Conservation (phyloP, 2,888 invertebrate genomes). For the Erebia palarica region DNA sequence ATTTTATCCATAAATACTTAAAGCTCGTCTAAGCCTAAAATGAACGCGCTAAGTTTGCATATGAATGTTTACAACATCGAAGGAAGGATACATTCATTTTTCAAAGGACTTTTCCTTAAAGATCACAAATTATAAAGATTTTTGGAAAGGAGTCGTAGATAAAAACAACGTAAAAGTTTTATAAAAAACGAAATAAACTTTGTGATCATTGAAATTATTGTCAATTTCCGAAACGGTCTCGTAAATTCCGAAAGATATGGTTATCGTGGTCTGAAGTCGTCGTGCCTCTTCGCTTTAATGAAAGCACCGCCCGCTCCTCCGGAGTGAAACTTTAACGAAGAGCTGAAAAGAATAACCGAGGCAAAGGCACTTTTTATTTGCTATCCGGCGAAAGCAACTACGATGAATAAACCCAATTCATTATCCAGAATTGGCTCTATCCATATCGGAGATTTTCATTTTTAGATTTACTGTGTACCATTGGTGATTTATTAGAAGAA, state of each 20-base stretch:
- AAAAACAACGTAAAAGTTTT: not conserved
- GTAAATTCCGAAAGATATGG: slow-evolving; percentile 18
- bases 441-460: slow-evolving; percentile 7
- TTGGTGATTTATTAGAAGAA: not conserved
- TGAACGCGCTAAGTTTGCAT: too few relatives aligned
- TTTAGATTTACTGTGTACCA: not conserved
- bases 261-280: slow-evolving; percentile 36
- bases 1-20: too few relatives aligned
- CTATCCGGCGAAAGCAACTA: slow-evolving; percentile 37
- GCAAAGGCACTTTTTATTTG: slow-evolving; percentile 55
- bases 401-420: slow-evolving; percentile 31
- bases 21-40: too few relatives aligned
- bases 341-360: slow-evolving; percentile 61
- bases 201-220: slow-evolving; percentile 11
- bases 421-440: slow-evolving; percentile 28
- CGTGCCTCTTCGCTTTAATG: slow-evolving; percentile 74
- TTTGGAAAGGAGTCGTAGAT: not conserved
- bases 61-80: too few relatives aligned
- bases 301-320: slow-evolving; percentile 65
- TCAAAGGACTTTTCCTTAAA: not conserved
- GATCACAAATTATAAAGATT: not conserved
- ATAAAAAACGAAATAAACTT: not conserved
- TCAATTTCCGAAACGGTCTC: slow-evolving; percentile 8
- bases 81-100: too few relatives aligned
- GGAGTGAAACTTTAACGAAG: slow-evolving; percentile 64